Conservation (phyloP, 2,113 vertebrate genomes). For the Silurus meridionalis region DNA sequence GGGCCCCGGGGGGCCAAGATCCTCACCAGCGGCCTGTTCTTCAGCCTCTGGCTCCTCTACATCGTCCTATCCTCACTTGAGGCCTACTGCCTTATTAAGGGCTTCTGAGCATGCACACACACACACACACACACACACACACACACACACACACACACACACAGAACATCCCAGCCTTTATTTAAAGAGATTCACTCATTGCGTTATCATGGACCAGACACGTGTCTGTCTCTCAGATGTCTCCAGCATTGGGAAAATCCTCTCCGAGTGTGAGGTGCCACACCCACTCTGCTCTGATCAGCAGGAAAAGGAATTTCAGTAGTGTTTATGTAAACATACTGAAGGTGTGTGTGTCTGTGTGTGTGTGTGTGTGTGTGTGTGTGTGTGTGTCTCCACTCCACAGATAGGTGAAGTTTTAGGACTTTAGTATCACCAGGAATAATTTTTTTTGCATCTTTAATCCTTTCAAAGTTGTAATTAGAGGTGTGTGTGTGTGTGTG, state of each 20-base stretch:
- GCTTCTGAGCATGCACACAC: slow-evolving; percentile 81
- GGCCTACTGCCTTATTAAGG: slow-evolving; percentile 94
- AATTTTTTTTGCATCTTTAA: background rate
- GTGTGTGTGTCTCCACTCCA: background rate
- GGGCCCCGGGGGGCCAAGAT: slow-evolving; percentile 89
- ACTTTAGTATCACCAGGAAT: background rate
- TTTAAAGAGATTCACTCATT: slow-evolving; percentile 14
- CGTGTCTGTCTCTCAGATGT: background rate
- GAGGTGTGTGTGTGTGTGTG: no score
- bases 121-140: background rate
- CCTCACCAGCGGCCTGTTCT: slow-evolving; percentile 85
- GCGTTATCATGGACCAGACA: no score
- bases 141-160: background rate
- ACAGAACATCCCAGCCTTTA: slow-evolving; percentile 21
- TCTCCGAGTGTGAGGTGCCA: background rate
- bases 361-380: no score
- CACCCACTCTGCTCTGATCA: background rate
- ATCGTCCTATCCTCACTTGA: slow-evolving; percentile 95
- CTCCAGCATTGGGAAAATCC: background rate
- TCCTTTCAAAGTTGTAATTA: background rate
- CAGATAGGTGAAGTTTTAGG: background rate
- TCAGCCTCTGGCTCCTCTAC: slow-evolving; percentile 96
- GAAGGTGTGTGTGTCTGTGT: no score
- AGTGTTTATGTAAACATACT: background rate
- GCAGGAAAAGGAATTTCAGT: background rate